phyloP scores from a whole-genome alignment of 2,888 invertebrate species.

The Drosophila demipolita region DNA sequence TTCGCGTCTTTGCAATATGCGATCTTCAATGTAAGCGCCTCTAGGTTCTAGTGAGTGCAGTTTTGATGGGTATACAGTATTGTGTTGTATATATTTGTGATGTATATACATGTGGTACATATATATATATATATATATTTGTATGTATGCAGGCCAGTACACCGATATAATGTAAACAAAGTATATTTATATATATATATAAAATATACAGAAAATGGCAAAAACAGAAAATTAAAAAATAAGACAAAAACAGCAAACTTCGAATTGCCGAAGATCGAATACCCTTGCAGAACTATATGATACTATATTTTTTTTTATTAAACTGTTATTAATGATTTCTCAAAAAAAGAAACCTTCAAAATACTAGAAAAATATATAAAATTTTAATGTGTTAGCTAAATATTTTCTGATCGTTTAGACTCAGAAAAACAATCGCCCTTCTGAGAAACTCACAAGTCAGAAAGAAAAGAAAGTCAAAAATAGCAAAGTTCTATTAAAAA shows the following conservation, averaged over 20 bases:
- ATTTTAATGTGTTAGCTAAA: too few species aligned
- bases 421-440: neutral
- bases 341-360: neutral
- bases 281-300: constrained; percentile 3
- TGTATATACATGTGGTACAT: constrained; percentile 40
- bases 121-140: constrained; percentile 21
- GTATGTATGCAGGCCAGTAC: constrained; percentile 49
- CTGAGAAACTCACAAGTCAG: neutral
- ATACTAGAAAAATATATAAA: neutral
- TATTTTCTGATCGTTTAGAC: neutral
- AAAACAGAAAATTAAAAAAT: constrained; percentile 18
- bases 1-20: constrained; percentile 84
- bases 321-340: neutral
- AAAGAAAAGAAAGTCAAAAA: too few species aligned
- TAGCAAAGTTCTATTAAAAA: too few species aligned
- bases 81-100: constrained; percentile 30
- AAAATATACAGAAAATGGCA: constrained; percentile 46
- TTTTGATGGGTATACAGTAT: constrained; percentile 34
- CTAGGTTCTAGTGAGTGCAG: constrained; percentile 71
- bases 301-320: neutral
- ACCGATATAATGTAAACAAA: constrained; percentile 46
- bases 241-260: neutral
- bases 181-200: constrained; percentile 31
- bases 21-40: constrained; percentile 84
- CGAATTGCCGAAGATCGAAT: constrained; percentile 12